Evolutionary conservation across 2,797 vertebrate species (phyloP).

Genomic region (Naso thynnoides): DNA sequence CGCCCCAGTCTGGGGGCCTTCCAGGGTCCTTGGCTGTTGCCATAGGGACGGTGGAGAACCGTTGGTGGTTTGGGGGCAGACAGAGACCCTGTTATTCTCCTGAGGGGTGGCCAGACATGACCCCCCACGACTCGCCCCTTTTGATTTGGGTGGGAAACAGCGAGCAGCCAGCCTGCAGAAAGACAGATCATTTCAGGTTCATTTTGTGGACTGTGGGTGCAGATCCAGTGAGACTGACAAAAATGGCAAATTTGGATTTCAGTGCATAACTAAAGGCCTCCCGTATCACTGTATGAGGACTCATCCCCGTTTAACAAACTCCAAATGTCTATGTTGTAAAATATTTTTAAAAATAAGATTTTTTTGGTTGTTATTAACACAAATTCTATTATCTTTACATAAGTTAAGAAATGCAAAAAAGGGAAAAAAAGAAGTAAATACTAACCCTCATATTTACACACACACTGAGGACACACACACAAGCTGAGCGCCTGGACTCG

Average conservation of each 20-base stretch:
- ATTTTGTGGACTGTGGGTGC: conserved; percentile 46
- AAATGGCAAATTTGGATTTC: conserved; percentile 25
- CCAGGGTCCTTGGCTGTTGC: conserved; percentile 84
- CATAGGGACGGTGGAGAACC: conserved; percentile 83
- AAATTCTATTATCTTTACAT: not conserved
- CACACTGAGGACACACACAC: conserved; percentile 39
- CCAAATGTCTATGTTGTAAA: not conserved
- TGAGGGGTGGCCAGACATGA: conserved; percentile 89
- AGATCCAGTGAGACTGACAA: conserved; percentile 31
- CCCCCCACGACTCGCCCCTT: conserved; percentile 81
- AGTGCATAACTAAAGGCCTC: not conserved
- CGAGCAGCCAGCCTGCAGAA: conserved; percentile 68
- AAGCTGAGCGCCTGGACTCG: conserved; percentile 32
- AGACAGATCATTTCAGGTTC: conserved; percentile 64
- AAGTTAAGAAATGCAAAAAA: not conserved
- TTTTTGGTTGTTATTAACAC: too few species aligned
- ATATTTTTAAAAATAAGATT: not conserved
- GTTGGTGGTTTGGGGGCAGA: conserved; percentile 81
- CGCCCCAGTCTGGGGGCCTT: conserved; percentile 77
- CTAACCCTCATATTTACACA: conserved; percentile 1
- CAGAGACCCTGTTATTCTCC: conserved; percentile 87
- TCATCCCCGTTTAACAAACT: not conserved
- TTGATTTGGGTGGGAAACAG: conserved; percentile 82
- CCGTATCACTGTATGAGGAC: conserved; percentile 1
- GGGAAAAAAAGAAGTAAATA: conserved; percentile 9